Base-by-base conservation (phyloP, 2,888 invertebrate genomes). In the Oegoconia quadripuncta region DNA sequence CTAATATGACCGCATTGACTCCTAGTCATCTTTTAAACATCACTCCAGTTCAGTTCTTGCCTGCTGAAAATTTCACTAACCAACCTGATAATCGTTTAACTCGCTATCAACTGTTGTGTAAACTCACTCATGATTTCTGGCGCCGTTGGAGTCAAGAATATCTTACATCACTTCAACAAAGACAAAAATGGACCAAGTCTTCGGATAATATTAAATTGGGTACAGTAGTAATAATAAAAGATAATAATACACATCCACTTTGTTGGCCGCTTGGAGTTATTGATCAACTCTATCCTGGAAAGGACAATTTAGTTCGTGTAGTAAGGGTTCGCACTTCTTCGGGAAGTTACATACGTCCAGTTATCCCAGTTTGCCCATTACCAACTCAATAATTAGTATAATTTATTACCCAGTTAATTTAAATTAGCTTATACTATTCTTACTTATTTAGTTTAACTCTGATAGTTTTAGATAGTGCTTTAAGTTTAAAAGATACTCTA, bases 211-310 rank as follows among this genome's bases (percentile, higher is more conserved):
- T 44, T 7, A 11, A 9, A 1, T 27, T 39, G 13, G 42, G 48
- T 0, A 33, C 41, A 2, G 34, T 48, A 0, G 48, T 44, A 3
- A 14, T 48, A 13, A 11, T 48, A 3, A 30, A 20, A 11, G 17
- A 22, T 3, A 37, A 44, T 3, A 42, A 48, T 35, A 12, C 26
- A 2, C 39, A 37, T 2, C 41, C 43, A 6, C 28, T 46, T 8
- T 18, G 33, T 28, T 46, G 41, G 41, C 39, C 48, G 2, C 20
- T 44, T 11, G 48, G 44, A 1, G 20, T 44, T 1, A 33, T 48
- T 13, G 37, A 41, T 14, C 39, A 44, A 13, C 25, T 38, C 7
- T 44, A 27, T 22, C 44, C 42, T 1, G 42, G 30, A 2, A 22
- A 11, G 11, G 32, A 42, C 25, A 31, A 40, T 9, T 20, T 40